Evolutionary conservation across 2,888 invertebrate genomes (phyloP).

Genomic region (Argynnis bischoffii): DNA sequence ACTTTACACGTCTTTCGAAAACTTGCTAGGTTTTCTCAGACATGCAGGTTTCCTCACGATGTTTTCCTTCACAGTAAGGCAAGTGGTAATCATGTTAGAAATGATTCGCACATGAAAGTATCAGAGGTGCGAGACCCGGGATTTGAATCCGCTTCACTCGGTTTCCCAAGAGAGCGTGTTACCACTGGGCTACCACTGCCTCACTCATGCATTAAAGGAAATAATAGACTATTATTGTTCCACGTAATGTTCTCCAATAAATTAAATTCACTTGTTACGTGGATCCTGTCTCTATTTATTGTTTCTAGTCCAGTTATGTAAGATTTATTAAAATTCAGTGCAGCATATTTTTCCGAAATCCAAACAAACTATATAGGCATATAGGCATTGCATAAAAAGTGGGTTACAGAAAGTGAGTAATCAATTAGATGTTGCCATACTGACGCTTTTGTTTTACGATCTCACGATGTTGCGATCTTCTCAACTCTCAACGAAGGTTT

Average conservation of each 20-base stretch:
- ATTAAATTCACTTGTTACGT: conserved; percentile 13
- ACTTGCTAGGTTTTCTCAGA: too few species aligned
- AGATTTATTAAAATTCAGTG: conserved; percentile 20
- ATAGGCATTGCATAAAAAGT: conserved; percentile 45
- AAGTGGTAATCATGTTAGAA: too few species aligned
- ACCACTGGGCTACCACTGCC: too few species aligned
- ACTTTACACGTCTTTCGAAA: too few species aligned
- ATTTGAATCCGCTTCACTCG: too few species aligned
- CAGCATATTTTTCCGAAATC: conserved; percentile 28
- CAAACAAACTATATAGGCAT: conserved; percentile 21
- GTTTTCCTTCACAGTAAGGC: too few species aligned
- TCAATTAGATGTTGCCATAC: conserved; percentile 59
- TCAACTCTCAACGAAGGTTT: conserved; percentile 45
- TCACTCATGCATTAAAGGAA: not conserved
- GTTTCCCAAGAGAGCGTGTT: too few species aligned
- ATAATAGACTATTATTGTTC: conserved; percentile 6
- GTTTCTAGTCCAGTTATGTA: conserved; percentile 9
- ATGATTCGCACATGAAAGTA: too few species aligned
- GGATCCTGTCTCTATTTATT: not conserved
- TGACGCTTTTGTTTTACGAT: conserved; percentile 60
- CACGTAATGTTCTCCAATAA: conserved; percentile 8
- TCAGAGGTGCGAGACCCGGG: too few species aligned
- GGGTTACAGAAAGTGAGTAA: conserved; percentile 58
- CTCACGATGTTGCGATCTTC: conserved; percentile 61
- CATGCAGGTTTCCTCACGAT: too few species aligned